Evolutionary conservation across 2,888 invertebrate genomes (phyloP).

Genomic region (Ormyrus labotus): DNA sequence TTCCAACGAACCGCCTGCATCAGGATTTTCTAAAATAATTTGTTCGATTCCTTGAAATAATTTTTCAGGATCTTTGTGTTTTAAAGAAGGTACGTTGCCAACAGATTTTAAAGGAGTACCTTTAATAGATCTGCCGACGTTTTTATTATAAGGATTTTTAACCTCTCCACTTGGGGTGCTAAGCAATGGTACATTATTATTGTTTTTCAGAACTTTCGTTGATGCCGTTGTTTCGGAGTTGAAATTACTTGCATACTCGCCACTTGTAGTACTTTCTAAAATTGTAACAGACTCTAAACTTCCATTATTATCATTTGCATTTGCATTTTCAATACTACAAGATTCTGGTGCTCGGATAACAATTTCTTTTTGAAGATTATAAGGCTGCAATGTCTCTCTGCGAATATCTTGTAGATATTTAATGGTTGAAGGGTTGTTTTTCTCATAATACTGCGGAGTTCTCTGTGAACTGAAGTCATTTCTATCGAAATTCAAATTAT

Average conservation of each 20-base stretch:
- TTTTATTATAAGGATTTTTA: not conserved
- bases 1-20: too few species aligned
- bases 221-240: not conserved
- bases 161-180: not conserved
- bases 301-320: not conserved
- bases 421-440: too few species aligned
- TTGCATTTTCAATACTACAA: not conserved
- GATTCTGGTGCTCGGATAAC: not conserved
- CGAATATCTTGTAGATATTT: not conserved
- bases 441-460: too few species aligned
- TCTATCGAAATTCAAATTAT: too few species aligned
- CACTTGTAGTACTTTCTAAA: constrained; percentile 15
- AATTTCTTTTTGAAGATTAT: not conserved
- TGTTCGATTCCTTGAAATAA: constrained; percentile 22
- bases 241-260: constrained; percentile 3
- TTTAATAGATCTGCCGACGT: too few species aligned
- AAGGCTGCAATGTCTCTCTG: not conserved
- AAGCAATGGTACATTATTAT: too few species aligned
- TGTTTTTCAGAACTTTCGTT: not conserved
- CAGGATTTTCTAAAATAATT: constrained; percentile 19
- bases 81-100: not conserved
- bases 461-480: too few species aligned
- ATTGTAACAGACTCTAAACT: constrained; percentile 18
- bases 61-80: constrained; percentile 6
- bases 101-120: too few species aligned